Base-by-base conservation (phyloP, 1,140 invertebrate genomes). In the Psix sp. region DNA sequence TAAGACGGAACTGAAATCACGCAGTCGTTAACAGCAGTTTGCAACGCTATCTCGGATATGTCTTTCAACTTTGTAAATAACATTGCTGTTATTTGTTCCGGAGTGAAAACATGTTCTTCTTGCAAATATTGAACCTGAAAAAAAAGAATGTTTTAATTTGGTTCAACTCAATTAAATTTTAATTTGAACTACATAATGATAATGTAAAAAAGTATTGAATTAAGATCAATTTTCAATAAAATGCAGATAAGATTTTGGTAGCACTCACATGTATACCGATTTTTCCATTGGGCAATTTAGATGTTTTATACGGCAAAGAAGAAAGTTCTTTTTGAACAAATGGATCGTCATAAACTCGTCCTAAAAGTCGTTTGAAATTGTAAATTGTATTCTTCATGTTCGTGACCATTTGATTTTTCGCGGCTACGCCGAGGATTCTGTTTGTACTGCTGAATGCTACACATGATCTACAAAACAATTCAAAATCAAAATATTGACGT, bases 331-430 rank as follows among this genome's bases (percentile, higher is more conserved):
- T 89, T 80, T 97, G 92, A 36, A 96, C 93, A 77, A 92, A 89
- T 9, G 95, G 94, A 89, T 99, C 97, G 77, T 92, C 91, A 82
- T 91, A 96, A 81, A 93, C 93, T 75, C 94, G 89, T 33, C 97
- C 98, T 72, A 99, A 85, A 17, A 99, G 87, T 79, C 95, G 90
- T 88, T 98, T 99, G 82, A 99, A 97, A 43, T 94, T 94, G 88
- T 93, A 93, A 45, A 99, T 91, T 52, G 98, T 99, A 83, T 98
- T 99, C 84, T 96, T 97, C 90, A 98, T 93, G 83, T 99, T 99
- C 71, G 96, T 98, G 9, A 98, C 93, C 87, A 94, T 93, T 83
- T 99, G 96, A 83, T 98, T 98, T 85, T 98, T 98, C 17, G 98
- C 98, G 35, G 96, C 95, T 13, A 97, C 96, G 29, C 98, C 98